These are phyloP conservation scores for Dicyrtoma fusca DNA, from an alignment of 2,888 invertebrate species.

Conservation along the genomic window DNA sequence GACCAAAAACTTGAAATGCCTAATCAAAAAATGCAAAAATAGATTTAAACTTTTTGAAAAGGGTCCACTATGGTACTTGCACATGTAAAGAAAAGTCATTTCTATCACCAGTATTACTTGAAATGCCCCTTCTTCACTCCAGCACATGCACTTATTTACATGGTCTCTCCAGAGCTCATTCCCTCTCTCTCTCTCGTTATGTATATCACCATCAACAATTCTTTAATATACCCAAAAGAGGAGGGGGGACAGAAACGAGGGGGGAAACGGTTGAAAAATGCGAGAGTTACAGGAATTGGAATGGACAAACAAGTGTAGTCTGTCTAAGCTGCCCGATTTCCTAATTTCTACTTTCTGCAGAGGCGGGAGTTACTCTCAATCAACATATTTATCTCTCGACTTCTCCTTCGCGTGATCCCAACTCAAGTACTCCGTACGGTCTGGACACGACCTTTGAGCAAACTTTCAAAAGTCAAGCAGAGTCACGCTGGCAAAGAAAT, in stretches of 20 bases:
- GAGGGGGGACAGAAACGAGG: background rate
- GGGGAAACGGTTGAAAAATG: background rate
- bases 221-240: too few relatives aligned
- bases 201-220: too few relatives aligned
- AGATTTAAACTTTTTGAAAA: too few relatives aligned
- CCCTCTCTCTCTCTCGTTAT: background rate
- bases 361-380: slow-evolving; percentile 20
- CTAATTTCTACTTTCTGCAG: slow-evolving; percentile 29
- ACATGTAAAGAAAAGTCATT: too few relatives aligned
- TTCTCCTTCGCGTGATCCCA: slow-evolving; percentile 27
- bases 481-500: background rate
- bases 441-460: background rate
- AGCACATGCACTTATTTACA: background rate
- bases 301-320: slow-evolving; percentile 17
- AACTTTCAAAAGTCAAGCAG: background rate
- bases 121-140: too few relatives aligned
- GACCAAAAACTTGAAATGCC: too few relatives aligned
- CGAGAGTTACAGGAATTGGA: slow-evolving; percentile 14
- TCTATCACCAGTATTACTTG: too few relatives aligned
- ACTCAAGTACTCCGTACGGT: slow-evolving; percentile 5
- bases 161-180: background rate
- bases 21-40: too few relatives aligned
- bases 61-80: too few relatives aligned
- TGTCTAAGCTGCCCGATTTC: slow-evolving; percentile 20
- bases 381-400: slow-evolving; percentile 27